Conservation (phyloP, 2,113 vertebrate genomes). For the Catharus bicknelli region DNA sequence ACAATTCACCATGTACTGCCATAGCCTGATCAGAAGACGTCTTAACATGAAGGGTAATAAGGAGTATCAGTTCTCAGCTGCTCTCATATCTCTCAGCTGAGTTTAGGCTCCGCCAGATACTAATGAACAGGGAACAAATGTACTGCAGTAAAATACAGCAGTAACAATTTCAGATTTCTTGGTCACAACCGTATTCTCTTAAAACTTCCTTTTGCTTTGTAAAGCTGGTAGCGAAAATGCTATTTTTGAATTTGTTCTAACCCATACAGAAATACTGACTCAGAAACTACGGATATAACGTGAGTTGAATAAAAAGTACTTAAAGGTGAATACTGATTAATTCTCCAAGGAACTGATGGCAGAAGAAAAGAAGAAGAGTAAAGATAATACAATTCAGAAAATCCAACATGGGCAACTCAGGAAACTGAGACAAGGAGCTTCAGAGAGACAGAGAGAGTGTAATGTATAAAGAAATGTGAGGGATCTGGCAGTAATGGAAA, state of each 20-base stretch:
- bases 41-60: not conserved
- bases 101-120: not conserved
- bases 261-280: not conserved
- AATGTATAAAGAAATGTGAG: not conserved
- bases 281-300: not conserved
- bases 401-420: not conserved
- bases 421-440: not conserved
- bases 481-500: not conserved
- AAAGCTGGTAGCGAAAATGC: not conserved
- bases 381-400: not conserved
- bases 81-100: not conserved
- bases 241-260: not conserved
- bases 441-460: not conserved
- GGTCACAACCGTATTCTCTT: not conserved
- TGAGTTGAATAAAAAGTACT: not conserved
- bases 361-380: not conserved
- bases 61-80: not conserved
- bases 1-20: not conserved
- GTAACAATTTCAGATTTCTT: not conserved
- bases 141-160: not conserved
- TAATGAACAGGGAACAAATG: not conserved
- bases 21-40: not conserved
- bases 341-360: not conserved
- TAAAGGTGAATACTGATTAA: not conserved
- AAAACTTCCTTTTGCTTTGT: not conserved